Conservation (phyloP, 2,888 invertebrate species). For the Melangyna quadrimaculata region DNA sequence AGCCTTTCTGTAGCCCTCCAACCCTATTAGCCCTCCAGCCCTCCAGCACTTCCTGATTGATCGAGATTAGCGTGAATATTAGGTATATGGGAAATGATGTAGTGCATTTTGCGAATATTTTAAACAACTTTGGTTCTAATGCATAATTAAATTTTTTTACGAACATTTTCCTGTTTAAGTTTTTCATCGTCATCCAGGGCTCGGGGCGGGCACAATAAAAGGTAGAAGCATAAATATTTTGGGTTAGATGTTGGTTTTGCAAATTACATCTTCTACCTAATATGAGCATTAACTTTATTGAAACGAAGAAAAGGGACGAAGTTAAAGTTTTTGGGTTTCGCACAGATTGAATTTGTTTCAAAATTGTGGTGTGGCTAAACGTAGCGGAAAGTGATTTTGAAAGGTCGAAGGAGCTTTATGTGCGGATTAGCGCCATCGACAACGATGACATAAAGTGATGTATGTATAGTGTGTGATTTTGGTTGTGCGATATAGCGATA, state of each 20-base stretch:
- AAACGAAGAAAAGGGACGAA: not conserved
- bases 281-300: conserved; percentile 44
- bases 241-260: conserved; percentile 46
- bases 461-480: conserved; percentile 1
- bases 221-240: conserved; percentile 21
- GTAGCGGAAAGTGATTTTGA: conserved; percentile 55
- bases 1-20: conserved; percentile 72
- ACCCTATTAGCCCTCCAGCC: too few species aligned
- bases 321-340: conserved; percentile 24
- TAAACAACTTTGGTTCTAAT: conserved; percentile 46
- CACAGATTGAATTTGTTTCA: conserved; percentile 31
- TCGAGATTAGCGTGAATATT: conserved; percentile 72
- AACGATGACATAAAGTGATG: conserved; percentile 24
- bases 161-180: conserved; percentile 36
- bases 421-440: conserved; percentile 48
- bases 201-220: not conserved
- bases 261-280: conserved; percentile 64
- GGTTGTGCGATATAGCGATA: not conserved
- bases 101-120: conserved; percentile 48
- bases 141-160: conserved; percentile 66
- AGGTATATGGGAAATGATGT: conserved; percentile 33
- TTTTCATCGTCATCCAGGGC: not conserved
- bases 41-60: conserved; percentile 74
- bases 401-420: conserved; percentile 53
- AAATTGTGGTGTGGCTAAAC: conserved; percentile 15